Percentiles rank a stretch among this genome's conserved stretches.
Evolutionary conservation across 1,140 invertebrate species (phyloP).

Genomic region (Neomicropteryx cornuta): DNA sequence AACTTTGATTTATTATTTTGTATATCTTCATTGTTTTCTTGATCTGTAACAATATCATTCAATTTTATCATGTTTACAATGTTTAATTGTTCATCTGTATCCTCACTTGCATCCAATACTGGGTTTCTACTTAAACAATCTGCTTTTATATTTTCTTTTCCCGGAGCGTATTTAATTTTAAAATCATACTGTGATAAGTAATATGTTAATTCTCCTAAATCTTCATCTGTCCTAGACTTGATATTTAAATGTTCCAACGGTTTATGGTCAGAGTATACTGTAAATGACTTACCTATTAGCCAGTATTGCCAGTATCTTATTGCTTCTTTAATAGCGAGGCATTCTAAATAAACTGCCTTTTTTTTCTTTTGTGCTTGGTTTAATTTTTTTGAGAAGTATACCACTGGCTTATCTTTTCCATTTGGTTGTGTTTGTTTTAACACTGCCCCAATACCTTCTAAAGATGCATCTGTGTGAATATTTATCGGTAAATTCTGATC

Average conservation of each 20-base stretch:
- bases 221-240: constrained; percentile 13
- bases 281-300: constrained; percentile 21
- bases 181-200: constrained; percentile 18
- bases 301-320: constrained; percentile 22
- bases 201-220: constrained; percentile 18
- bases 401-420: constrained; percentile 18
- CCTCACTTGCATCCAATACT: constrained; percentile 20
- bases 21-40: constrained; percentile 19
- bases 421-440: constrained; percentile 21
- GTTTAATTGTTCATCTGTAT: constrained; percentile 20
- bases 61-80: constrained; percentile 21
- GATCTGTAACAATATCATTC: constrained; percentile 20
- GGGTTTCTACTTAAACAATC: constrained; percentile 25
- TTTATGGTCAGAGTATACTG: constrained; percentile 21
- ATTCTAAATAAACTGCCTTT: constrained; percentile 25
- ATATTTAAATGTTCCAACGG: constrained; percentile 22
- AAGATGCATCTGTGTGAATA: constrained; percentile 23
- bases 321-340: constrained; percentile 23
- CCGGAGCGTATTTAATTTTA: constrained; percentile 18
- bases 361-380: constrained; percentile 13
- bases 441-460: constrained; percentile 23
- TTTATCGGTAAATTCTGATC: constrained; percentile 19
- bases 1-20: constrained; percentile 14
- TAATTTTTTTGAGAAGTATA: constrained; percentile 23
- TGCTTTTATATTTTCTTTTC: constrained; percentile 23